Base-by-base conservation (phyloP, 2,888 invertebrate species). In the Coronaproctus castanopsis region DNA sequence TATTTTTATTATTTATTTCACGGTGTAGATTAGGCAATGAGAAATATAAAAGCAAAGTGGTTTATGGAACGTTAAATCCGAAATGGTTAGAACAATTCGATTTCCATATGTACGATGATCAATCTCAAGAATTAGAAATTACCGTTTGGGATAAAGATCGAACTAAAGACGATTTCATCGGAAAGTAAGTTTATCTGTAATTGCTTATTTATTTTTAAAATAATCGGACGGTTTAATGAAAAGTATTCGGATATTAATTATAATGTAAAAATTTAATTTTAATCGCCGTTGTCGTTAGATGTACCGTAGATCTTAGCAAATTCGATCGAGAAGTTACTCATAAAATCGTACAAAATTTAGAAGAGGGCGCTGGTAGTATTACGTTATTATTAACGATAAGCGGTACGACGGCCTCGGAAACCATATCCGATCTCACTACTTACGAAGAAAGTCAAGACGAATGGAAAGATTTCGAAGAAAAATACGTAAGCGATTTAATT, bases 31-130 rank as follows among this genome's bases (percentile, higher is more conserved):
- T 98, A 73, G 96, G 93, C 63, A 88, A 87, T 68, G 97, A 97
- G 75, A 97, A 96, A 75, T 96, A 89, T 76, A 96, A 95, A 75
- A 92, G 91, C 71, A 91, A 95, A 72, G 82, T 85, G 60, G 79
- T 84, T 58, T 83, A 85, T 80, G 85, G 90, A 70, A 83, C 88
- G 0, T 74, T 89, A 58, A 86, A 85, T 70, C 92, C 93, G 0
- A 80, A 83, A 60, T 98, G 97, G 97, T 70, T 93, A 69, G 97
- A 98, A 70, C 95, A 96, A 74, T 95, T 97, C 70, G 96, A 98
- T 71, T 77, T 98, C 24, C 93, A 97, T 72, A 77, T 97, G 5
- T 97, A 89, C 72, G 93, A 95, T 68, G 93, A 93, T 67, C 83
- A 89, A 67, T 88, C 89, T 59, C 92, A 93, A 72, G 80, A 85